A percentile compares a stretch with the other conserved stretches of the same genome.
phyloP scores from a whole-genome alignment of 2,797 vertebrate species.

The Dendrocincla fuliginosa region DNA sequence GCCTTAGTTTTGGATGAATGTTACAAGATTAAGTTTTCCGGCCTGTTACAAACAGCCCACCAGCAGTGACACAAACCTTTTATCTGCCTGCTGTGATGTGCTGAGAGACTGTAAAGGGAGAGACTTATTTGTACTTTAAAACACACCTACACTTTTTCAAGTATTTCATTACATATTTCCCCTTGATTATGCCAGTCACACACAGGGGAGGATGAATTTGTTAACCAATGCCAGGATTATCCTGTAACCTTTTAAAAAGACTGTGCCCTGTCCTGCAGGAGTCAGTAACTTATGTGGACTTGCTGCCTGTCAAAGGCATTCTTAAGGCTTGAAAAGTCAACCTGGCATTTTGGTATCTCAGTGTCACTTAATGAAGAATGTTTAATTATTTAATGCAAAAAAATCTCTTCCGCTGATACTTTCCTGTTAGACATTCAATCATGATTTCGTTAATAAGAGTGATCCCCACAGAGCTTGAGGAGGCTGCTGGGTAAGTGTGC shows the following conservation, averaged over 20 bases:
- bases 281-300: background rate
- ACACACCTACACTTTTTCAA: background rate
- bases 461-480: background rate
- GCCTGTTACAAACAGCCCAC: fast-evolving
- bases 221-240: background rate
- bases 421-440: background rate
- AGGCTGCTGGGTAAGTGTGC: background rate
- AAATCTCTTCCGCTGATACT: background rate
- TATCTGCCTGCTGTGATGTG: background rate
- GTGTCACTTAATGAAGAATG: background rate
- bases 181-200: background rate
- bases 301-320: background rate
- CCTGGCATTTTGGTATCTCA: background rate
- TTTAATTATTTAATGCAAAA: background rate
- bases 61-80: background rate
- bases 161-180: background rate
- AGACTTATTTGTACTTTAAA: background rate
- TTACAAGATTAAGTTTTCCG: background rate
- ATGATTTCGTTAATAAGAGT: background rate
- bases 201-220: background rate
- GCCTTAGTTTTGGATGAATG: background rate
- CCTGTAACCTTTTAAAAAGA: background rate
- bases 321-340: background rate
- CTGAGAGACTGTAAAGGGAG: background rate
- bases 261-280: background rate